Base-by-base conservation (phyloP, 2,113 vertebrate genomes). In the Calyptomena viridis region DNA sequence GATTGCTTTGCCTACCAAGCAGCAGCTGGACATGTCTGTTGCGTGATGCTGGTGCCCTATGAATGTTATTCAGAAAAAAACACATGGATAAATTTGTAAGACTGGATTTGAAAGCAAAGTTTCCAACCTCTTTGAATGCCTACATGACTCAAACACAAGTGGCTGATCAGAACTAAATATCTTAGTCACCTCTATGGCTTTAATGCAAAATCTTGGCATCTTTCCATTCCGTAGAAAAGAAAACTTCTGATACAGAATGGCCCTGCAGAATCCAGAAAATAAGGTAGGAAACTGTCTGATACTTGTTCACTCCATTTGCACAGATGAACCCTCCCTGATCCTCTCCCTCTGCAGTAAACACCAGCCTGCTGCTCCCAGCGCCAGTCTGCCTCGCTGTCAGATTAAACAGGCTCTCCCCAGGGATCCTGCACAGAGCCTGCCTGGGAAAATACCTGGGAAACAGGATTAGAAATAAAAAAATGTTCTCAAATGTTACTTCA, bases 381-480 rank as follows among this genome's bases (percentile, higher is more conserved):
- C 62, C 62, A 44, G 23, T 14, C 71, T 40, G 67, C 58, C 50
- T 60, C 18, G 23, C 62, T 8, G 60, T 49, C 11, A 56, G 62
- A 47, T 25, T 35, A 35, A 78, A 56, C 42, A 87, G 46, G 30
- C 35, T 66, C 67, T 67, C 92, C 52, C 92, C 63, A 31, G 89
- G 56, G 84, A 87, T 9, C 58, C 37, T 0, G n/a, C 52, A 6
- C 14, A 90, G 72, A 73, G 40, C 35, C 78, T 91, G 62, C 64
- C 31, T 19, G 24, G 66, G 56, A 90, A 76, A 94, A 56, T 62
- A 67, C 78, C 69, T 85, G 82, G 55, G 66, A 88, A 86, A 87
- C 42, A 27, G 3, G n/a, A 88, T 72, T 67, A 93, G 83, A 77
- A 75, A 86, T 11, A 78, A 66, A 85, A 87, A 87, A 75, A 85